phyloP scores from a whole-genome alignment of 2,113 vertebrate genomes.

The Danionella cerebrum region DNA sequence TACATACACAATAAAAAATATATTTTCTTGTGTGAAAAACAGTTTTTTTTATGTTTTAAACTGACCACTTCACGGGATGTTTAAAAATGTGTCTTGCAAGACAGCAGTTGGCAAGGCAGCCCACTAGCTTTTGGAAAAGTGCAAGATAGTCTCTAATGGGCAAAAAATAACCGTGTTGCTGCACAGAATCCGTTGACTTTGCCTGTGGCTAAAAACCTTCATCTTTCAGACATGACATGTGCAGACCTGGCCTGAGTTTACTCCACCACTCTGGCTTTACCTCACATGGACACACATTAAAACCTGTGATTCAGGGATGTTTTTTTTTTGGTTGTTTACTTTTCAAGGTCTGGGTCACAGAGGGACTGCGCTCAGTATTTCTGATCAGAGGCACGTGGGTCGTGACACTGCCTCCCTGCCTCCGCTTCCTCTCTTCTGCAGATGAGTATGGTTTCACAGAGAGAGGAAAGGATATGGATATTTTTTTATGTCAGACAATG shows the following conservation, averaged over 20 bases:
- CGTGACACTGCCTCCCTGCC: not conserved
- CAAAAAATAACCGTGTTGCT: not conserved
- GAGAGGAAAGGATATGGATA: not conserved
- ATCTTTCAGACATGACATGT: not conserved
- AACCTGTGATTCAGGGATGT: not conserved
- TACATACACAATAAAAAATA: too few species aligned
- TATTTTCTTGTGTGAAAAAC: too few species aligned
- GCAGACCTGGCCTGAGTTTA: not conserved
- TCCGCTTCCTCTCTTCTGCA: not conserved
- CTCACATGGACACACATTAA: not conserved
- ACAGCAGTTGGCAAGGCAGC: not conserved
- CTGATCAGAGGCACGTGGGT: constrained; percentile 13
- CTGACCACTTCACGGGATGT: too few species aligned
- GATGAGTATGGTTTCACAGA: not conserved
- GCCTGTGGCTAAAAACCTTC: not conserved
- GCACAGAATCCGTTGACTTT: not conserved
- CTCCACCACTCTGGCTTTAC: not conserved
- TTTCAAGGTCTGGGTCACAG: not conserved
- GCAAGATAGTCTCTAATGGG: not conserved
- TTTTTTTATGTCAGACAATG: not conserved
- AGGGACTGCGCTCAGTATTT: not conserved
- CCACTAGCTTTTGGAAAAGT: not conserved
- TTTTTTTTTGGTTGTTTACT: not conserved
- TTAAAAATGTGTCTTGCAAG: not conserved
- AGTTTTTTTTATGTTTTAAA: too few species aligned